A percentile compares a stretch with the other conserved stretches of the same genome.
Conservation (phyloP, 1,140 invertebrate species). For the Rhopalosiphum maidis region DNA sequence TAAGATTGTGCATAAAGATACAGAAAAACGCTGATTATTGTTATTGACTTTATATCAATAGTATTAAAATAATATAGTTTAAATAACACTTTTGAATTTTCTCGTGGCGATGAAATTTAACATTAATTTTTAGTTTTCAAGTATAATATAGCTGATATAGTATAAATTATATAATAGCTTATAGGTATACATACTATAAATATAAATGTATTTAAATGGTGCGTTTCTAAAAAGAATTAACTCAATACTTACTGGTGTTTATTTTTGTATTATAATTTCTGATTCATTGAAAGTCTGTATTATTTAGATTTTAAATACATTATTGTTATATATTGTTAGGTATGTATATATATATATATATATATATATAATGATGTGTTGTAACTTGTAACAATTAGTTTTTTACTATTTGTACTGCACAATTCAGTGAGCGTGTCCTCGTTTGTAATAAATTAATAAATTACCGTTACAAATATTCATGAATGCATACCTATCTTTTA, state of each 20-base stretch:
- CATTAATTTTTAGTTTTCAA: not conserved
- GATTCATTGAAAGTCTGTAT: not conserved
- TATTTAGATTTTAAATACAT: not conserved
- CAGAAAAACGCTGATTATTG: not conserved
- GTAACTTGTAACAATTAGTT: not conserved
- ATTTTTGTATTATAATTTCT: not conserved
- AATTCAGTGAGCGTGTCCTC: not conserved
- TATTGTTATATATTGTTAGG: not conserved
- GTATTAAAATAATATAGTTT: not conserved
- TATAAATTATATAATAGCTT: not conserved
- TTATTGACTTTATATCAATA: not conserved
- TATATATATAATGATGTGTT: not conserved
- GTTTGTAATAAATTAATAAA: not conserved
- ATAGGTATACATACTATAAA: not conserved
- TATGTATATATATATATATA: not conserved
- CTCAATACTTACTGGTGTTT: not conserved
- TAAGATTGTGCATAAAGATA: not conserved
- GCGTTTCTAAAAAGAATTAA: not conserved
- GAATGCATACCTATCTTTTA: not conserved
- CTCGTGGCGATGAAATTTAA: not conserved
- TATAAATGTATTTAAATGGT: not conserved
- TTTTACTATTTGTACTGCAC: not conserved
- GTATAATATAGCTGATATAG: not conserved
- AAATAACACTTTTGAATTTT: not conserved
- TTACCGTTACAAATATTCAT: not conserved